These are phyloP conservation scores for Rhopilema esculentum DNA, from an alignment of 30 jellyfish, hydroid and myxozoan genomes.

Conservation along the genomic window DNA sequence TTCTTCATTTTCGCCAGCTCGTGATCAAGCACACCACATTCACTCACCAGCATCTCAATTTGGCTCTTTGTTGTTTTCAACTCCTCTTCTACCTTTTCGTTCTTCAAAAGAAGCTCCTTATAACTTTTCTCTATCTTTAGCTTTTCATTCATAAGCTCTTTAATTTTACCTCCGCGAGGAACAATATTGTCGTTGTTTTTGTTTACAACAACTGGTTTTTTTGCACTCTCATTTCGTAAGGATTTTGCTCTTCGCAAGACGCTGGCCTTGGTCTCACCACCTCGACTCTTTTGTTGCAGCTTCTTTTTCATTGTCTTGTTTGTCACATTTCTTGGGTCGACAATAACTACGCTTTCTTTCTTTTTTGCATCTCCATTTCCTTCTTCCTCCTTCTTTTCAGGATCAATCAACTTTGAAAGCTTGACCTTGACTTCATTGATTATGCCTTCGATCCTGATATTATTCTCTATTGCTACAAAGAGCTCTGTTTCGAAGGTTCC, in stretches of 20 bases:
- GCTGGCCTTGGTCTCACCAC: slow-evolving; percentile 53
- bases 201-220: slow-evolving; percentile 3
- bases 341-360: slow-evolving; percentile 13
- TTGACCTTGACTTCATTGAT: slow-evolving; percentile 61
- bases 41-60: slow-evolving; percentile 64
- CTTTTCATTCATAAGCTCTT: slow-evolving; percentile 72
- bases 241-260: slow-evolving; percentile 58
- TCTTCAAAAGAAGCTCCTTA: slow-evolving; percentile 46
- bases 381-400: background rate
- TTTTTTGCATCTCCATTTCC: background rate
- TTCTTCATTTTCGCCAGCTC: slow-evolving; percentile 60
- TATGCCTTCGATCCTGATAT: slow-evolving; percentile 79
- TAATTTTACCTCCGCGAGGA: slow-evolving; percentile 54
- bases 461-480: slow-evolving; percentile 84
- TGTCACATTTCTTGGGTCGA: slow-evolving; percentile 5
- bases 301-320: slow-evolving; percentile 19
- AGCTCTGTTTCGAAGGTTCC: slow-evolving; percentile 87
- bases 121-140: slow-evolving; percentile 37
- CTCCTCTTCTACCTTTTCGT: slow-evolving; percentile 56
- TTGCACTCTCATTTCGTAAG: background rate
- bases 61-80: slow-evolving; percentile 64
- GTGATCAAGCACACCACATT: slow-evolving; percentile 73
- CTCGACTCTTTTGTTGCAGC: background rate
- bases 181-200: slow-evolving; percentile 12
- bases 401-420: slow-evolving; percentile 24